Percentiles rank a stretch among this genome's conserved stretches.
Conservation (phyloP, 2,888 invertebrate species). For the Axea sp. region DNA sequence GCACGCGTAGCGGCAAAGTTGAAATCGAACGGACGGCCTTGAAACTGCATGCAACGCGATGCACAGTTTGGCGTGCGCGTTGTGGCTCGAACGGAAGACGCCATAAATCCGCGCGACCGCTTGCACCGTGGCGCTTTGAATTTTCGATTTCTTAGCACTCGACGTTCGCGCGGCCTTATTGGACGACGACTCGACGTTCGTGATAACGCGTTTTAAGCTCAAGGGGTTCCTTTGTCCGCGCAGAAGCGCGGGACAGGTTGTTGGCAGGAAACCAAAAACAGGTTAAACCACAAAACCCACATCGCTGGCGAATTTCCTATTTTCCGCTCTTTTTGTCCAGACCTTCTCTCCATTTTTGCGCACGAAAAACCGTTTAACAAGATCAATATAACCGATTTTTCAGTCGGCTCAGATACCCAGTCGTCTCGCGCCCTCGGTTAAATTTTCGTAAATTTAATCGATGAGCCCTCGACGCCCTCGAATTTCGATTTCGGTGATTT, state of each 20-base stretch:
- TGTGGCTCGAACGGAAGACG: slow-evolving; percentile 47
- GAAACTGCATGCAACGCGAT: slow-evolving; percentile 40
- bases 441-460: slow-evolving; percentile 34
- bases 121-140: slow-evolving; percentile 54
- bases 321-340: slow-evolving; percentile 24
- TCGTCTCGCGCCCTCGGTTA: slow-evolving; percentile 32
- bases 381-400: slow-evolving; percentile 56
- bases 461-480: slow-evolving; percentile 16
- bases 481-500: slow-evolving; percentile 23
- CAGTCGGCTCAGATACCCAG: slow-evolving; percentile 35
- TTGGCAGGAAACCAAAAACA: slow-evolving; percentile 71
- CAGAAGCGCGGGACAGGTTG: slow-evolving; percentile 73
- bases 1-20: too few relatives aligned
- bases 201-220: slow-evolving; percentile 69
- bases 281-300: slow-evolving; percentile 69
- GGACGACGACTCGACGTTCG: slow-evolving; percentile 48
- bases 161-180: slow-evolving; percentile 47
- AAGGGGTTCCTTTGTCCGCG: slow-evolving; percentile 67
- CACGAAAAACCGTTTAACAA: slow-evolving; percentile 52
- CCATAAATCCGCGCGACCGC: slow-evolving; percentile 53
- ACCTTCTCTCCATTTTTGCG: slow-evolving; percentile 29
- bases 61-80: slow-evolving; percentile 12
- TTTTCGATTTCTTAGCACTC: slow-evolving; percentile 61
- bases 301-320: slow-evolving; percentile 47
- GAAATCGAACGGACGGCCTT: too few relatives aligned